These are phyloP conservation scores for Choristoneura fumiferana DNA, from an alignment of 1,140 invertebrate species.

Conservation along the genomic window DNA sequence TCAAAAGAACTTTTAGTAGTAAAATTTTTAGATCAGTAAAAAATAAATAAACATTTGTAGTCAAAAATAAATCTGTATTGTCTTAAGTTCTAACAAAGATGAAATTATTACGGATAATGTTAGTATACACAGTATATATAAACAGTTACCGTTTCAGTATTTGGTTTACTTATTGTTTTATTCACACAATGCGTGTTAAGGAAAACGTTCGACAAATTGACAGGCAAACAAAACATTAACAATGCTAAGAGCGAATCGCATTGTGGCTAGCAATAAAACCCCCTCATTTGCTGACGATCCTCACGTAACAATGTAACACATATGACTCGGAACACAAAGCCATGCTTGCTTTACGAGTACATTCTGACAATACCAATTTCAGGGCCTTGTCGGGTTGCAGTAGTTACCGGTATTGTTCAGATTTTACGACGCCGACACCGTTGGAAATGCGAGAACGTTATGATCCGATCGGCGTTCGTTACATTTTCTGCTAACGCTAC, in stretches of 20 bases:
- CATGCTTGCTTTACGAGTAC: constrained; percentile 46
- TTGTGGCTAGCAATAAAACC: constrained; percentile 32
- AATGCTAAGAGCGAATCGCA: constrained; percentile 20
- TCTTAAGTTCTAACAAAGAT: too few relatives aligned
- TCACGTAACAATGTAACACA: constrained; percentile 44
- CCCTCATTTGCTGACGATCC: constrained; percentile 42
- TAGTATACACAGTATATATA: too few relatives aligned
- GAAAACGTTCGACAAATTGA: background rate
- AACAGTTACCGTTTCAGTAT: background rate
- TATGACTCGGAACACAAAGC: constrained; percentile 39
- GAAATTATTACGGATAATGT: too few relatives aligned
- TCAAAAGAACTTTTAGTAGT: background rate
- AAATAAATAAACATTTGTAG: too few relatives aligned
- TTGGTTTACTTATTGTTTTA: background rate
- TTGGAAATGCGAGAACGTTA: constrained; percentile 28
- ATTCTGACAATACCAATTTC: constrained; percentile 46
- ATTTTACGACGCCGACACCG: constrained; percentile 35
- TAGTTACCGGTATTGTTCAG: constrained; percentile 38
- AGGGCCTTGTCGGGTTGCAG: constrained; percentile 36
- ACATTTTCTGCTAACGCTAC: constrained; percentile 26
- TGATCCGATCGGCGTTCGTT: constrained; percentile 13
- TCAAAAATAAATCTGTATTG: too few relatives aligned
- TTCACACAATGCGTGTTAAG: background rate
- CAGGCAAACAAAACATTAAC: constrained; percentile 16
- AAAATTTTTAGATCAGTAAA: too few relatives aligned